Evolutionary conservation across 2,888 invertebrate species (phyloP).

Genomic region (Tetrapedia diversipes): DNA sequence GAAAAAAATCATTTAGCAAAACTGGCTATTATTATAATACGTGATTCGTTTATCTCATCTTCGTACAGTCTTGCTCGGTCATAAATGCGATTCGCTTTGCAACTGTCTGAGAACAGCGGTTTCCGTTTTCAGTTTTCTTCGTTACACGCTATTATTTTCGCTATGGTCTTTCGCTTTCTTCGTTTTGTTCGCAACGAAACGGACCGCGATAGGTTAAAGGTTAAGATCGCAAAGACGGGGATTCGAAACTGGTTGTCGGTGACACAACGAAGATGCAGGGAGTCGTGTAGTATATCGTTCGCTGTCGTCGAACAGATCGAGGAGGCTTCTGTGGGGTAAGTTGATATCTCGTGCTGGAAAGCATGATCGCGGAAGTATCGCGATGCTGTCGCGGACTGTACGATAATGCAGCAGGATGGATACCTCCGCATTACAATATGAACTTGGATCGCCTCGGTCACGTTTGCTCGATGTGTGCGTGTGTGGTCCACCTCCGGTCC

Average conservation of each 20-base stretch:
- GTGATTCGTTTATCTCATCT: slow-evolving; percentile 81
- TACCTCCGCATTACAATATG: slow-evolving; percentile 81
- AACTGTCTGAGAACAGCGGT: too few relatives aligned
- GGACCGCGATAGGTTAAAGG: not conserved
- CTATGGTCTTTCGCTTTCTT: not conserved
- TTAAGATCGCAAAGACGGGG: slow-evolving; percentile 11
- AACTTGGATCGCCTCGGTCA: slow-evolving; percentile 81
- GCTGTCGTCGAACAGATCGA: slow-evolving; percentile 41
- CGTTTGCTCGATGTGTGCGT: slow-evolving; percentile 79
- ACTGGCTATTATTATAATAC: slow-evolving; percentile 83
- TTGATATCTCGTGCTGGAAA: slow-evolving; percentile 55
- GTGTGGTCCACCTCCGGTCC: slow-evolving; percentile 80
- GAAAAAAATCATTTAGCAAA: slow-evolving; percentile 83
- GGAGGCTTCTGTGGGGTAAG: slow-evolving; percentile 38
- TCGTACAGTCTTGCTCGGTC: slow-evolving; percentile 75
- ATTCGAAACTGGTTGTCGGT: slow-evolving; percentile 17
- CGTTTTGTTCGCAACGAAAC: too few relatives aligned
- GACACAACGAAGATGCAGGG: slow-evolving; percentile 35
- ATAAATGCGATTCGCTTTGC: too few relatives aligned
- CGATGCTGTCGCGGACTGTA: slow-evolving; percentile 78
- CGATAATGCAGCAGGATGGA: slow-evolving; percentile 78
- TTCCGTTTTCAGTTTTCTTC: too few relatives aligned
- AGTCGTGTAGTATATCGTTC: slow-evolving; percentile 46
- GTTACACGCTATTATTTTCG: too few relatives aligned
- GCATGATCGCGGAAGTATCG: slow-evolving; percentile 73